A percentile compares a stretch with the other conserved stretches of the same genome.
Evolutionary conservation across 2,888 invertebrate genomes (phyloP).

Genomic region (Diloba caeruleocephala): DNA sequence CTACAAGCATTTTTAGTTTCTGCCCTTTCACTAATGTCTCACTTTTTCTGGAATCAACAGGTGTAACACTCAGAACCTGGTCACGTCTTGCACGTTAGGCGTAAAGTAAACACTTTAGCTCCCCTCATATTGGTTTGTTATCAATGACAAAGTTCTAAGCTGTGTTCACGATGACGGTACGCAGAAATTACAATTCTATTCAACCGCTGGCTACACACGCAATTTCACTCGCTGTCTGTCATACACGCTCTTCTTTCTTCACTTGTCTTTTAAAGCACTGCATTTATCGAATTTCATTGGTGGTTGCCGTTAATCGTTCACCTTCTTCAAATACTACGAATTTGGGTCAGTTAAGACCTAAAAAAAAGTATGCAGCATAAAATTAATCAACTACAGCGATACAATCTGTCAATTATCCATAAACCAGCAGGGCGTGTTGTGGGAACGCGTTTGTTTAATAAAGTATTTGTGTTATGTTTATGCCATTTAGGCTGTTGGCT

Average conservation of each 20-base stretch:
- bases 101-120: slow-evolving; percentile 19
- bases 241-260: slow-evolving; percentile 9
- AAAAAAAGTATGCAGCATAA: background rate
- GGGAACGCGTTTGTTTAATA: slow-evolving; percentile 22
- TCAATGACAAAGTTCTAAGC: slow-evolving; percentile 9
- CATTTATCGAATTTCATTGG: background rate
- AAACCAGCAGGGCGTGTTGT: slow-evolving; percentile 17
- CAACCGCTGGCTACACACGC: slow-evolving; percentile 2
- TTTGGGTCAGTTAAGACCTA: slow-evolving; percentile 3
- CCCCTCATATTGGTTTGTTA: slow-evolving; percentile 6
- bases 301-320: background rate
- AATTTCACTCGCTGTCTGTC: slow-evolving; percentile 8
- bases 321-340: background rate
- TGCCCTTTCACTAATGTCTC: slow-evolving; percentile 42
- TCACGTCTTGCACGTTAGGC: slow-evolving; percentile 49
- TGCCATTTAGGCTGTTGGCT: slow-evolving; percentile 13
- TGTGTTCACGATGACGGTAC: slow-evolving; percentile 12
- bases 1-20: slow-evolving; percentile 27
- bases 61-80: slow-evolving; percentile 58
- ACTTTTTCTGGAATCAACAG: slow-evolving; percentile 66
- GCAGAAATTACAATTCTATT: slow-evolving; percentile 13
- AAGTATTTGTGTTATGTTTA: slow-evolving; percentile 17
- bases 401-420: slow-evolving; percentile 5
- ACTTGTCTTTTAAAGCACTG: background rate
- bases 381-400: slow-evolving; percentile 1